Percentiles rank a stretch among this genome's conserved stretches.
Evolutionary conservation across 2,113 vertebrate genomes (phyloP).

Genomic region (Todiramphus chloris): DNA sequence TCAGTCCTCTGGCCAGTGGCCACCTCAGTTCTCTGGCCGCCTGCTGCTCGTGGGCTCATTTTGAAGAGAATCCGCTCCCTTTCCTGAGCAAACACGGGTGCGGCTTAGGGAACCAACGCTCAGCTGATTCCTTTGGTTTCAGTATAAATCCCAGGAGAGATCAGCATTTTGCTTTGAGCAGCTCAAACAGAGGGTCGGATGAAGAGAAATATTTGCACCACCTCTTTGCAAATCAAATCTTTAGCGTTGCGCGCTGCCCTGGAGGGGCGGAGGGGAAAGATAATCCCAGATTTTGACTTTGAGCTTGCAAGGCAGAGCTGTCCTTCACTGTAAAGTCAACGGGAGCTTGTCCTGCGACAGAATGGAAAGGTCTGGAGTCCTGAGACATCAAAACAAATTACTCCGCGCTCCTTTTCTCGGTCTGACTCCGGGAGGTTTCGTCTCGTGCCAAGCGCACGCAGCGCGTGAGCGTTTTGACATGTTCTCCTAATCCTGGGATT

Average conservation of each 20-base stretch:
- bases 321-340: neutral
- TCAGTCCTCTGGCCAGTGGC: neutral
- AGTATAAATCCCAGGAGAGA: neutral
- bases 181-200: neutral
- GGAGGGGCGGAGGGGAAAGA: neutral
- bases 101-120: neutral
- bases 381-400: neutral
- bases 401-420: neutral
- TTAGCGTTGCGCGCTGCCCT: rapidly evolving
- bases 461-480: neutral
- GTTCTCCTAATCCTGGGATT: neutral
- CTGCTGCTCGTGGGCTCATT: neutral
- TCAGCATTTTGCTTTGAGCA: neutral
- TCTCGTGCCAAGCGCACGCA: neutral
- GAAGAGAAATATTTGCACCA: slow-evolving; percentile 47
- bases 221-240: slow-evolving; percentile 59
- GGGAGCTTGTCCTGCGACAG: neutral
- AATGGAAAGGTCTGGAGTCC: neutral
- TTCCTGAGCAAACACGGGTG: neutral
- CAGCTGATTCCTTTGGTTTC: neutral
- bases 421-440: neutral
- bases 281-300: slow-evolving; percentile 18
- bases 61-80: neutral
- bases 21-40: neutral
- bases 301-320: neutral